These are phyloP conservation scores for Drosophila phalerata DNA, from an alignment of 2,888 invertebrate genomes.

Conservation along the genomic window DNA sequence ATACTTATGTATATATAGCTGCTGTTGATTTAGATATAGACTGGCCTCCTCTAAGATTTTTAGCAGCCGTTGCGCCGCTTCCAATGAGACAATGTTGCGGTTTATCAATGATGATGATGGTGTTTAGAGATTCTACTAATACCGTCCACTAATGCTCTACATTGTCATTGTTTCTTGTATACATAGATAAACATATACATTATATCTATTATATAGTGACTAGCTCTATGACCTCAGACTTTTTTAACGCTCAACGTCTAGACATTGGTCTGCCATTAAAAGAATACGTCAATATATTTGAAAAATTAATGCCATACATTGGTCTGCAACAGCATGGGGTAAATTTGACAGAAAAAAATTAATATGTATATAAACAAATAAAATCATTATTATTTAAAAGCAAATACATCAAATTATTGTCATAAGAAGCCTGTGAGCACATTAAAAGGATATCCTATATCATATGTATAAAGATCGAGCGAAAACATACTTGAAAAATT, in stretches of 20 bases:
- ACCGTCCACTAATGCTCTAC: conserved; percentile 4
- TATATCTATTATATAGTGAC: conserved; percentile 42
- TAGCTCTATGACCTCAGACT: conserved; percentile 73
- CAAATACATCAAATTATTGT: neutral
- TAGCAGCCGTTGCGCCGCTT: conserved; percentile 6
- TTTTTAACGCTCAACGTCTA: conserved; percentile 61
- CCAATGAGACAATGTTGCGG: conserved; percentile 40
- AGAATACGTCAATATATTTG: conserved; percentile 63
- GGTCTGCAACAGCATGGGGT: conserved; percentile 52
- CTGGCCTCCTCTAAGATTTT: conserved; percentile 74
- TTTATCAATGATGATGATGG: conserved; percentile 65
- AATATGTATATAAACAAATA: conserved; percentile 12
- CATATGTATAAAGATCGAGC: too few species aligned
- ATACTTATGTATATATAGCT: conserved; percentile 25
- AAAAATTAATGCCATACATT: conserved; percentile 46
- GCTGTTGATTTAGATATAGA: conserved; percentile 20
- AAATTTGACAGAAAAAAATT: conserved; percentile 9
- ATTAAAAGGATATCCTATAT: neutral
- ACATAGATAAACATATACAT: conserved; percentile 6
- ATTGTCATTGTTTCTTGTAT: conserved; percentile 40
- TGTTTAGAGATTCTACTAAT: neutral
- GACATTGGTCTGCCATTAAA: conserved; percentile 71
- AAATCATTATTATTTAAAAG: conserved; percentile 17
- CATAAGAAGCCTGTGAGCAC: neutral
- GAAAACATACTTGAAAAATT: too few species aligned